Conservation (phyloP, 1,140 invertebrate species). For the Papilio dardanus region DNA sequence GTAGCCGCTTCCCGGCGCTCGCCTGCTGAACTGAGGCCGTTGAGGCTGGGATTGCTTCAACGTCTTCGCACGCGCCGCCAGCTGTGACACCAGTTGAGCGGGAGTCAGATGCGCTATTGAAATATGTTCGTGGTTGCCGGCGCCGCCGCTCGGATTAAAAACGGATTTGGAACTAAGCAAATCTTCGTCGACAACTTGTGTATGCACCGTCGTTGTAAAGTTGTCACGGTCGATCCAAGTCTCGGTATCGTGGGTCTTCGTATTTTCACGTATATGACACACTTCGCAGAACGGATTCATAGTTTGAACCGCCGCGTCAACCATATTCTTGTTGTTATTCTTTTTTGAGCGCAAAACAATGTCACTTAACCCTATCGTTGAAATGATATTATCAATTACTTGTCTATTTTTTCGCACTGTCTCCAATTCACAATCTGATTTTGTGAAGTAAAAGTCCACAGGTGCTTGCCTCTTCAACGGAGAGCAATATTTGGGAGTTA, state of each 20-base stretch:
- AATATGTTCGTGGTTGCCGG: constrained; percentile 58
- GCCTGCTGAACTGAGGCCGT: constrained; percentile 48
- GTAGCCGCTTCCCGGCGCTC: constrained; percentile 44
- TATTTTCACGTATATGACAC: constrained; percentile 68
- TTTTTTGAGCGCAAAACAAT: constrained; percentile 57
- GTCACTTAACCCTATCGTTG: constrained; percentile 60
- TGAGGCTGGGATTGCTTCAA: constrained; percentile 61
- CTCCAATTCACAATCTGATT: constrained; percentile 42
- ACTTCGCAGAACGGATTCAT: constrained; percentile 66
- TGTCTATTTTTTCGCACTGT: constrained; percentile 62
- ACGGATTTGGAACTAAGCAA: constrained; percentile 68
- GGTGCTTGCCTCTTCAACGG: constrained; percentile 69
- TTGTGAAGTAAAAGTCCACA: constrained; percentile 68
- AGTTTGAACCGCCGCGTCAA: constrained; percentile 69
- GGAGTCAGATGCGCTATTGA: constrained; percentile 76
- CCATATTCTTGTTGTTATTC: constrained; percentile 55
- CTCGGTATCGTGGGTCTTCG: constrained; percentile 45
- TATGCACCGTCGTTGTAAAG: constrained; percentile 62
- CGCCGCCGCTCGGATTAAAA: constrained; percentile 67
- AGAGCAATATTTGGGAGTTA: constrained; percentile 67
- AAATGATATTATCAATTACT: constrained; percentile 63
- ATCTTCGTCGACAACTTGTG: constrained; percentile 76
- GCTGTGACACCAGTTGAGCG: constrained; percentile 74
- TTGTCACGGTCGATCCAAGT: constrained; percentile 58
- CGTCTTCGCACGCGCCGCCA: constrained; percentile 74